A percentile compares a stretch with the other conserved stretches of the same genome.
Conservation (phyloP, 2,113 vertebrate species). For the Syngnathus floridae region DNA sequence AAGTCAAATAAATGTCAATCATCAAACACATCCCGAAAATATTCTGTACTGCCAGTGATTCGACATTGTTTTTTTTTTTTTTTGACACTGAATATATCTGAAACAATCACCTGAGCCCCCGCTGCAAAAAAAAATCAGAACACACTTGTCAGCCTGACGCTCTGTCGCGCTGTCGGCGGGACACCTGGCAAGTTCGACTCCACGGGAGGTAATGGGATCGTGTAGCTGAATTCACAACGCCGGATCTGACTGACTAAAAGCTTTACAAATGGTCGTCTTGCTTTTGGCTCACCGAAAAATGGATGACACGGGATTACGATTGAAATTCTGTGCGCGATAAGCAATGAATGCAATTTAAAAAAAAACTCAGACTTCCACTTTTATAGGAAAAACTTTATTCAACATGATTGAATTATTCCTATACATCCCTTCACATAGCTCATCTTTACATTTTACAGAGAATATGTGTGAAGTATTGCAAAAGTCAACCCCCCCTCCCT, state of each 20-base stretch:
- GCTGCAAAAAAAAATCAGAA: neutral
- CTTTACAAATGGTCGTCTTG: constrained; percentile 22
- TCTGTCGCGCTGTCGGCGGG: constrained; percentile 12
- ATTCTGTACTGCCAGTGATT: constrained; percentile 39
- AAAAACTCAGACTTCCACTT: constrained; percentile 73
- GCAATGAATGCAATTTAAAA: constrained; percentile 4
- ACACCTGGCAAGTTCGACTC: constrained; percentile 32
- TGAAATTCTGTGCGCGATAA: neutral
- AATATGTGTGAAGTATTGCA: constrained; percentile 71
- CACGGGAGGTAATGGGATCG: constrained; percentile 28
- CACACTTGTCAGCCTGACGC: neutral
- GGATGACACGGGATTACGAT: neutral
- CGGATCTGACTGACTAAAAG: constrained; percentile 21
- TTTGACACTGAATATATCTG: neutral
- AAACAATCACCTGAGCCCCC: neutral
- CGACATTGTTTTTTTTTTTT: neutral
- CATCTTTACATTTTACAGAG: constrained; percentile 27
- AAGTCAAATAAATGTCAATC: neutral
- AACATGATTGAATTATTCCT: constrained; percentile 58
- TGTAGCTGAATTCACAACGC: constrained; percentile 34
- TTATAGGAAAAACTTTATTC: constrained; percentile 87
- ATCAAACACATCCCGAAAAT: constrained; percentile 60
- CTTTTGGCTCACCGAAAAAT: constrained; percentile 13
- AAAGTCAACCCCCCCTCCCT: constrained; percentile 52
- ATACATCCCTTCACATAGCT: constrained; percentile 89